These are phyloP conservation scores for Drosophila tanythrix DNA, from an alignment of 2,888 invertebrate genomes.

Conservation along the genomic window DNA sequence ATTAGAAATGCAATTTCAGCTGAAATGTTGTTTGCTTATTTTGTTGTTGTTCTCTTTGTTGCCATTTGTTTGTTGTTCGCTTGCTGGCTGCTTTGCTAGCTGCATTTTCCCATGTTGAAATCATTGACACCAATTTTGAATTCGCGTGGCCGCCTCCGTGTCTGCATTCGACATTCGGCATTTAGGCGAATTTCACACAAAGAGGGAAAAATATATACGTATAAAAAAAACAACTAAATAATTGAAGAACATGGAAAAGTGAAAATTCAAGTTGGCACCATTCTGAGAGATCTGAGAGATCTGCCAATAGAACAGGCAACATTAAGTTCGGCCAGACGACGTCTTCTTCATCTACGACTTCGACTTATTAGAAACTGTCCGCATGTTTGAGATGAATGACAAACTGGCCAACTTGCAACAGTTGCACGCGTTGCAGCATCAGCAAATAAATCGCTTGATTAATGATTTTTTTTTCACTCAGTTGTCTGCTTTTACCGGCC, in stretches of 20 bases:
- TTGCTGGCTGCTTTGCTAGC: slow-evolving; percentile 24
- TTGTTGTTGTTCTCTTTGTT: slow-evolving; percentile 17
- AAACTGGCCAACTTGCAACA: slow-evolving; percentile 40
- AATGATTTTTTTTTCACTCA: slow-evolving; percentile 43
- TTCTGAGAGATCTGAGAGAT: slow-evolving; percentile 56
- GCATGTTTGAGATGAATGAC: slow-evolving; percentile 28
- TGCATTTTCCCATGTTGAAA: slow-evolving; percentile 79
- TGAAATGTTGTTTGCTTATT: slow-evolving; percentile 42
- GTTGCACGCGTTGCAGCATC: slow-evolving; percentile 44
- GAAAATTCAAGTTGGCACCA: slow-evolving; percentile 68
- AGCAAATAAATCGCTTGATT: slow-evolving; percentile 61
- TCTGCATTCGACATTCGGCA: slow-evolving; percentile 37
- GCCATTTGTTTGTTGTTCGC: slow-evolving; percentile 14
- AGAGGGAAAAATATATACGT: slow-evolving; percentile 20
- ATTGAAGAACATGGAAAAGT: slow-evolving; percentile 58
- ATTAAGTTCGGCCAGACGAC: slow-evolving; percentile 22
- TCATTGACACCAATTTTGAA: slow-evolving; percentile 78
- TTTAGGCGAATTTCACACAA: slow-evolving; percentile 77
- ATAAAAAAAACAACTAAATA: neutral
- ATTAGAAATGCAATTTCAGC: slow-evolving; percentile 78
- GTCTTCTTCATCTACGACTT: slow-evolving; percentile 11
- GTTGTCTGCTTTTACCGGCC: slow-evolving; percentile 8
- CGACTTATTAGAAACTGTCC: slow-evolving; percentile 61
- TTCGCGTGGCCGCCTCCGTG: slow-evolving; percentile 61
- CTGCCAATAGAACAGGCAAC: slow-evolving; percentile 58